Conservation (phyloP, 1,140 invertebrate species). For the Drosophila repleta region DNA sequence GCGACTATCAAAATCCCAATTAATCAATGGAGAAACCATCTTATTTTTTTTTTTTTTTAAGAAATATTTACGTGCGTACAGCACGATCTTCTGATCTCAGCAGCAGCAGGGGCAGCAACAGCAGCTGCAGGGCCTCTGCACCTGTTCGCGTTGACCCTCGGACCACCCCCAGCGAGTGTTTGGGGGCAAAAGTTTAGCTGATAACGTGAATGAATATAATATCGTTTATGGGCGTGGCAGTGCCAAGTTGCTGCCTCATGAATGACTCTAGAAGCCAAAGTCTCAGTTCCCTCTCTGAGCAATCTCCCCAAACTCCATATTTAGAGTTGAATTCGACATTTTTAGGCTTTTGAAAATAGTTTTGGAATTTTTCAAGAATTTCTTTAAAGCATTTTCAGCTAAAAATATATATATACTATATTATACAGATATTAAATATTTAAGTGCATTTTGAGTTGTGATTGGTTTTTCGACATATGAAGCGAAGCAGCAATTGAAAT, state of each 20-base stretch:
- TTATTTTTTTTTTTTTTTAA: not conserved
- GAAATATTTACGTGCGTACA: slow-evolving; percentile 3
- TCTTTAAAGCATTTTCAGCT: too few relatives aligned
- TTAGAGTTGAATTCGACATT: too few relatives aligned
- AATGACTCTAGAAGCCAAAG: not conserved
- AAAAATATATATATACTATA: too few relatives aligned
- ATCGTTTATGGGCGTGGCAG: not conserved
- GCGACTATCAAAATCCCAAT: slow-evolving; percentile 34
- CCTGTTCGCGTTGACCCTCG: slow-evolving; percentile 7
- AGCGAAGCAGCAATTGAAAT: not conserved
- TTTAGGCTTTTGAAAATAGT: too few relatives aligned
- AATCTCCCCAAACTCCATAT: too few relatives aligned
- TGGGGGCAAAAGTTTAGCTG: not conserved
- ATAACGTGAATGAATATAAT: slow-evolving; percentile 20
- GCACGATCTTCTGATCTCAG: slow-evolving; percentile 10
- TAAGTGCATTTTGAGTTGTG: not conserved
- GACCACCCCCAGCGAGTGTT: too few relatives aligned
- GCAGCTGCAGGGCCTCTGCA: not conserved
- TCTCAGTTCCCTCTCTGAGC: too few relatives aligned
- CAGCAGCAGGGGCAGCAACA: too few relatives aligned
- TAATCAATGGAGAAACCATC: slow-evolving; percentile 22
- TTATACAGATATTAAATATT: too few relatives aligned
- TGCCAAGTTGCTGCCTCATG: not conserved
- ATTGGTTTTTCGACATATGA: not conserved
- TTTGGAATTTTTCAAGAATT: too few relatives aligned